Evolutionary conservation across 53 echinoderm and acorn worm genomes (phyloP), one percentile per base, ranked within the genome.

Genomic region (Antedon mediterranea): DNA sequence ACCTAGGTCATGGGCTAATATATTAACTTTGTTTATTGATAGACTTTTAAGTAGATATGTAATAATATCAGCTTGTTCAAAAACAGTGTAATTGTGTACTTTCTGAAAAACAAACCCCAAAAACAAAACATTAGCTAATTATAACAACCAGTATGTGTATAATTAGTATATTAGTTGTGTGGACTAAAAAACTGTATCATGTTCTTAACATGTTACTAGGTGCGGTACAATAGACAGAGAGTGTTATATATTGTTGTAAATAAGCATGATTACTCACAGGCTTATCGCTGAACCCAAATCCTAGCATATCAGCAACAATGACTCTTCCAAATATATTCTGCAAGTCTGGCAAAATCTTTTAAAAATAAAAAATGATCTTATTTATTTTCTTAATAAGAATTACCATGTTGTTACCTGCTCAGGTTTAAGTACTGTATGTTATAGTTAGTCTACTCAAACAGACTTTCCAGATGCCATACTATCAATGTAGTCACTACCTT

Each of bases 271-370:
- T 7, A 94, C 97, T 95, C 77, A 95, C 97, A 34, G 97, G 97
- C 78, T 95, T 95, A 74, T 95, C 97, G 80, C 91, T 91, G 81
- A 95, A 76, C 75, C 97, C 97, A 81, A 82, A 95, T 30, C 97
- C 97, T 28, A 95, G 82, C 41, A 92, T 92, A 78, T 95, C 97
- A 33, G 85, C 80, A 75, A 86, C 80, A 30, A 95, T 86, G 27
- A 95, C 84, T 71, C 89, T 82, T 0, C 92, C 97, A 86, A 88
- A 92, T 5, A 77, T 81, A 9, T 71, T 74, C 0, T 32, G 78
- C 32, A 95, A 70, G 13, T 78, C 87, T 74, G 79, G 81, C 87
- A 85, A 92, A 72, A 95, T 89, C 97, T 95, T 76, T 43, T 31
- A 27, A 4, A 73, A 71, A n/a, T 15, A 32, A 70, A 0, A 57